Percentiles rank a stretch among this genome's conserved stretches.
Evolutionary conservation across 2,113 vertebrate species (phyloP).

Genomic region (Alligator sinensis): DNA sequence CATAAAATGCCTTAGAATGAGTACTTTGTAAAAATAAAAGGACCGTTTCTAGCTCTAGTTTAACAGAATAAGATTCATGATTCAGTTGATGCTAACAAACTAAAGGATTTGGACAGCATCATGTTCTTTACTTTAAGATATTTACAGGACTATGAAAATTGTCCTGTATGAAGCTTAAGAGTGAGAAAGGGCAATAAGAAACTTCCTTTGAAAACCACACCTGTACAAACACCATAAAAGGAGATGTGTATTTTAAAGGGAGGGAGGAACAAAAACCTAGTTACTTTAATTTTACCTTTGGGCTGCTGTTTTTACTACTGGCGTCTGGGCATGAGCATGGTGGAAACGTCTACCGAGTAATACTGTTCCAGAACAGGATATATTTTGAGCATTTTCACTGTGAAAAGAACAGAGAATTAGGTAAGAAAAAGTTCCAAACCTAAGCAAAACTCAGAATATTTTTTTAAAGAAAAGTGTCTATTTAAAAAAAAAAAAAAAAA

Average conservation of each 20-base stretch:
- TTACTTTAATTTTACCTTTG: slow-evolving; percentile 85
- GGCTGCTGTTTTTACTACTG: slow-evolving; percentile 85
- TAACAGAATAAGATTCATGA: background rate
- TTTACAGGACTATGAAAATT: background rate
- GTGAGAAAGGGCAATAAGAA: background rate
- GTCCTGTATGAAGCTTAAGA: background rate
- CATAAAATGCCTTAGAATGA: background rate
- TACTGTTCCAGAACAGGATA: slow-evolving; percentile 84
- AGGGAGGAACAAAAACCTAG: background rate
- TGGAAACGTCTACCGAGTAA: slow-evolving; percentile 91
- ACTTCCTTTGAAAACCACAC: background rate
- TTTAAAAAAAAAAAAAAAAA: too few species aligned
- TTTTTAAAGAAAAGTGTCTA: too few species aligned
- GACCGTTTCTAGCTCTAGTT: background rate
- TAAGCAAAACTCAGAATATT: background rate
- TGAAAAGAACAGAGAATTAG: slow-evolving; percentile 22
- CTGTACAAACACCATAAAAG: background rate
- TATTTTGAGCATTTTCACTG: slow-evolving; percentile 85
- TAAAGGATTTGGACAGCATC: background rate
- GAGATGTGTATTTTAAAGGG: background rate
- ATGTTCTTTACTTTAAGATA: background rate
- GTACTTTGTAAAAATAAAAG: background rate
- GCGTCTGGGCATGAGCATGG: slow-evolving; percentile 83
- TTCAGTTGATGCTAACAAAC: background rate
- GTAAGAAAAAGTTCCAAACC: background rate